phyloP scores from a whole-genome alignment of 2,113 vertebrate genomes.

The Danio rerio region GRCz12tu NC_133189.1:40644001-40644500 shows the following conservation, averaged over 20 bases:
- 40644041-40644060: too few relatives aligned
- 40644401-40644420: constrained; percentile 41
- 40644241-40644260: too few relatives aligned
- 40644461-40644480: constrained; percentile 55
- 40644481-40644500: constrained; percentile 64
- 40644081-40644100: too few relatives aligned
- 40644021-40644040: too few relatives aligned
- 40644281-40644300: too few relatives aligned
- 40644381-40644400: neutral
- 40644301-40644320: constrained; percentile 44
- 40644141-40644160: too few relatives aligned
- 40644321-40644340: constrained; percentile 48
- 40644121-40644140: too few relatives aligned
- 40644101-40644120: too few relatives aligned
- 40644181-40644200: neutral
- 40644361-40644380: neutral
- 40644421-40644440: constrained; percentile 50
- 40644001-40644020: too few relatives aligned
- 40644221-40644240: neutral
- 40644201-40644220: neutral
- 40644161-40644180: too few relatives aligned
- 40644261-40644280: neutral
- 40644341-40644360: constrained; percentile 1
- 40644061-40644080: too few relatives aligned
- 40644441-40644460: constrained; percentile 45